Evolutionary conservation across 92 coral and sea anemone genomes (phyloP).

Genomic region (Epizoanthus rinbou): DNA sequence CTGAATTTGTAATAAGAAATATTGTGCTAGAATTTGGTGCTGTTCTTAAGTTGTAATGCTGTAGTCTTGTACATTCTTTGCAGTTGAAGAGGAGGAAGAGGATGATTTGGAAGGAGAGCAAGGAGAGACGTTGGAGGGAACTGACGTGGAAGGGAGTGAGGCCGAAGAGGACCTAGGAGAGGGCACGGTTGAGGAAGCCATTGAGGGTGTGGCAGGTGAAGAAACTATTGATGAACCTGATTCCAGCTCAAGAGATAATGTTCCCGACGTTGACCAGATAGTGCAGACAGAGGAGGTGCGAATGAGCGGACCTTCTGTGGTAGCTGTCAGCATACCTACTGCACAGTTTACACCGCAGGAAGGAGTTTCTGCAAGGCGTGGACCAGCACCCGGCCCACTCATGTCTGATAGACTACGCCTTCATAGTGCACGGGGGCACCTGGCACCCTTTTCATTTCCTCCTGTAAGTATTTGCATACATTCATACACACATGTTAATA

Average conservation of each 20-base stretch:
- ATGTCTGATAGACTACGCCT: constrained; percentile 64
- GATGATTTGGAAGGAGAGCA: constrained; percentile 51
- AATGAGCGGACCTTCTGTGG: constrained; percentile 35
- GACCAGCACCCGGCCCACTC: constrained; percentile 39
- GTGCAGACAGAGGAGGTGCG: constrained; percentile 33
- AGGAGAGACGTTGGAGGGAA: constrained; percentile 31
- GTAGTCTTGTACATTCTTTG: background rate
- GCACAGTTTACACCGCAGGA: constrained; percentile 52
- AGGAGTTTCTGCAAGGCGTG: constrained; percentile 48
- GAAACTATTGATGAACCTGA: constrained; percentile 23
- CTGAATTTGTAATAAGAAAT: too few species aligned
- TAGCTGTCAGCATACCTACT: constrained; percentile 1
- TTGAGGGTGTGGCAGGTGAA: constrained; percentile 33
- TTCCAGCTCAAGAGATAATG: constrained; percentile 25
- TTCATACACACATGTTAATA: too few species aligned
- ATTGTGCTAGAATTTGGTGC: background rate
- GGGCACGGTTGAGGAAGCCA: constrained; percentile 36
- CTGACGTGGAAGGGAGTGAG: constrained; percentile 17
- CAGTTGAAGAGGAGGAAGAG: constrained; percentile 58
- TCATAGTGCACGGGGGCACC: constrained; percentile 76
- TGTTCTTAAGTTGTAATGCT: background rate
- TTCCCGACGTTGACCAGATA: constrained; percentile 43
- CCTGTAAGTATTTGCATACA: constrained; percentile 60
- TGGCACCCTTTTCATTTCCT: constrained; percentile 95
- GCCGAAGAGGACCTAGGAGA: constrained; percentile 29